A percentile compares a stretch with the other conserved stretches of the same genome.
Evolutionary conservation across 2,888 invertebrate species (phyloP).

Genomic region (Brenthis hecate): DNA sequence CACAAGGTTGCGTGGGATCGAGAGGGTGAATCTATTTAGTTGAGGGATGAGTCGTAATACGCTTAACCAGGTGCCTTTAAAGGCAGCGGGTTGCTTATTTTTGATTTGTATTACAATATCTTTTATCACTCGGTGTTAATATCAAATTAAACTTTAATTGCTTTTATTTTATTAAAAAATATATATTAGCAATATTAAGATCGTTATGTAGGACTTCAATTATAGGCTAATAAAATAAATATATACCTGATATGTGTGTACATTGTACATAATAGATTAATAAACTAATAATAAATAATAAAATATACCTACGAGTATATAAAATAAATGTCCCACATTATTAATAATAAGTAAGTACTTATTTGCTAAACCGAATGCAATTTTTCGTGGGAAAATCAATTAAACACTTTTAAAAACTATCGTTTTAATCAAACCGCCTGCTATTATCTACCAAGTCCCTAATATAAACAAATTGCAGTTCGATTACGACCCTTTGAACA

Average conservation of each 20-base stretch:
- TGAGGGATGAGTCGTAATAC: constrained; percentile 66
- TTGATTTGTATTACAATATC: not conserved
- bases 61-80: constrained; percentile 64
- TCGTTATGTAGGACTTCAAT: no score
- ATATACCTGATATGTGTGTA: no score
- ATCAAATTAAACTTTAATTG: no score
- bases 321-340: no score
- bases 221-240: no score
- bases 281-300: no score
- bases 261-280: no score
- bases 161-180: no score
- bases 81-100: not conserved
- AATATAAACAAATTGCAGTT: constrained; percentile 64
- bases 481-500: constrained; percentile 68
- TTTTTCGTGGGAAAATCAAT: constrained; percentile 44
- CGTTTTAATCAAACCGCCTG: constrained; percentile 50
- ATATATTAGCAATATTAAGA: no score
- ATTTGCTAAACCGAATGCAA: constrained; percentile 1
- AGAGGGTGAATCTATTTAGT: constrained; percentile 57
- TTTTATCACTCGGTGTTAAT: no score
- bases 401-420: constrained; percentile 39
- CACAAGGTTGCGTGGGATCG: constrained; percentile 69
- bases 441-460: constrained; percentile 52
- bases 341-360: no score
- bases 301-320: no score